Evolutionary conservation across 2,797 vertebrate species (phyloP), one percentile per base, ranked within the genome.

Genomic region (Percopsis omiscomaycus): DNA sequence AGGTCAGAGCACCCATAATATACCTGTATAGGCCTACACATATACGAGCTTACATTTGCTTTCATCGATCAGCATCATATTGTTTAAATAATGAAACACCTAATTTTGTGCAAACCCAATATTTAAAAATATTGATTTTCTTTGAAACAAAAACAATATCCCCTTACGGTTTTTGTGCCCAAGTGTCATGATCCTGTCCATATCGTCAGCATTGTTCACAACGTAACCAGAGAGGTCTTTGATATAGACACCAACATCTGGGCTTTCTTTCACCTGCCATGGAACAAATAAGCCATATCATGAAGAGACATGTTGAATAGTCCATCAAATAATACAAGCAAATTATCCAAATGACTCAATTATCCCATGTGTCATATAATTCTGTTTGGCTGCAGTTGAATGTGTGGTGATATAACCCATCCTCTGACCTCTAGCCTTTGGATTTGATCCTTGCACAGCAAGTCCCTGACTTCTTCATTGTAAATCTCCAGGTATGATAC

Each of bases 401-500:
- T 4, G 55, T 32, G 52, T 54, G 8, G 11, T 28, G 2, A 32
- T 62, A n/a, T 45, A 11, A 46, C 47, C 15, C 22, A 59, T 42
- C 14, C 9, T 61, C 89, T 93, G 90, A 99, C 98, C 95, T 99
- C 98, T 14, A 99, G 83, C 56, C 96, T 94, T 86, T 99, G 97
- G 46, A 94, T 91, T 87, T 99, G 98, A 82, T 99, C 98, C 79
- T 99, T 99, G 66, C 96, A 95, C 69, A 99, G 89, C 81, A 99
- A 92, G 74, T 99, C 97, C 55, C 95, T 91, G 53, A 99, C 96
- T 85, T 99, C 98, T 80, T 99, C 98, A 54, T 99, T 99, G 87
- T 99, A 99, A 80, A 99, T 99, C 88, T 99, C 98, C 88, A 99
- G 86, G 81, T 99, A 99, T 3, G 98, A 99, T 44, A 99, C 98